Evolutionary conservation across 2,113 vertebrate species (phyloP), one percentile per base, ranked within the genome.

Genomic region (Phyllostomus hastatus): DNA sequence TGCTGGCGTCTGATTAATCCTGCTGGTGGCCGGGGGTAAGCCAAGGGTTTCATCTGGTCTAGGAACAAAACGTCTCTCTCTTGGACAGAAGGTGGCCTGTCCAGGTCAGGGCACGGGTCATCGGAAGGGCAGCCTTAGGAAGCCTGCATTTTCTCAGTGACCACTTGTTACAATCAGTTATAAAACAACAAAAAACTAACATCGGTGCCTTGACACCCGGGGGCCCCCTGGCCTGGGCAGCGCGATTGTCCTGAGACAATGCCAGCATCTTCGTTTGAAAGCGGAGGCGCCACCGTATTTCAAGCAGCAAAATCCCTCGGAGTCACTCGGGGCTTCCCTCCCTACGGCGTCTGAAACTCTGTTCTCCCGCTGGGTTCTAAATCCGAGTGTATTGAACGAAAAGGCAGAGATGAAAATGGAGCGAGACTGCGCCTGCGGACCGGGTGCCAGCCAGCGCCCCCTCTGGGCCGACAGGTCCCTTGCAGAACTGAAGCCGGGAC

Each of bases 31-130:
- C 41, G 50, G n/a, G 91, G 87, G 50, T 57, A 57, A 72, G 73
- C 69, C 94, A 78, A 81, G 69, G 61, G 89, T 88, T 96, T 94
- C 72, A 54, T 94, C 41, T 70, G 84, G 73, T 54, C 35, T 46
- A 75, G 48, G 54, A 95, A 93, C 69, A 87, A 96, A 82, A 96
- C 95, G 80, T 89, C 22, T 48, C 64, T 76, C 50, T 78, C 43
- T n/a, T n/a, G 33, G 82, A 95, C 95, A 97, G 96, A 97, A 97
- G 96, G 95, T 96, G 92, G 95, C 92, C 92, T 86, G 50, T 86
- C 64, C 79, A 91, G 93, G 94, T 96, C 95, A 97, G 76, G 31
- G 50, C 86, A 92, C 7, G 91, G 64, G 54, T 97, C 97, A 96
- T 28, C 89, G 76, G 35, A 59, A 97, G 92, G 82, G 75, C 85